Evolutionary conservation across 53 echinoderm and acorn worm species (phyloP), one percentile per base, ranked within the genome.

Genomic region (Patiria pectinifera): DNA sequence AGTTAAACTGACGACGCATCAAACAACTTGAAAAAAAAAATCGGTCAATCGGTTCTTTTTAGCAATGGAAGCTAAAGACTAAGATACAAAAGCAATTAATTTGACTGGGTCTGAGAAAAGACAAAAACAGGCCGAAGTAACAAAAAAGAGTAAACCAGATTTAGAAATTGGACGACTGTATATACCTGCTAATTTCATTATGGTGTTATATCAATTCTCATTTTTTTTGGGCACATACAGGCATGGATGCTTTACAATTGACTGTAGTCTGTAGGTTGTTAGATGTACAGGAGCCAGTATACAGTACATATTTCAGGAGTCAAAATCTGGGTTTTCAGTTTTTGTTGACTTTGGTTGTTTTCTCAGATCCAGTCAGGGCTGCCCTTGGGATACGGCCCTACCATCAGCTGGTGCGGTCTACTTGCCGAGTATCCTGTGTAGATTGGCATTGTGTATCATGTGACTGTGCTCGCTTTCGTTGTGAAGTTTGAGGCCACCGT

Each of bases 401-500:
- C 62, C 85, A 85, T 66, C 25, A 62, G 26, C 43, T 62, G 22
- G 11, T 85, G 85, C 15, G 16, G 83, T 43, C 58, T 61, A 59
- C 26, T 22, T 16, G 15, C 66, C 12, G 19, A 66, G 66, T 16
- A 66, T 45, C 35, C 2, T n/a, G 47, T 71, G 48, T 23, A 53
- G 45, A 3, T 11, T 62, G 59, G 35, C 46, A 9, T 18, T 78
- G 35, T 88, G 15, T 63, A 63, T 90, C 90, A 90, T 69, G 90
- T 80, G 46, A 81, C 69, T 22, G 80, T 80, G 23, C 90, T 80
- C 16, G 90, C 80, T 48, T 90, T 90, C 23, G 90, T 90, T 6
- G 90, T 81, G 70, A 61, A 58, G 25, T 81, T 90, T 47, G 90
- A 69, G 15, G 80, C 80, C 24, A 63, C 62, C 2, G 90, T 69